Evolutionary conservation across 2,888 invertebrate genomes (phyloP).

Genomic region (Amphimallon solstitiale): DNA sequence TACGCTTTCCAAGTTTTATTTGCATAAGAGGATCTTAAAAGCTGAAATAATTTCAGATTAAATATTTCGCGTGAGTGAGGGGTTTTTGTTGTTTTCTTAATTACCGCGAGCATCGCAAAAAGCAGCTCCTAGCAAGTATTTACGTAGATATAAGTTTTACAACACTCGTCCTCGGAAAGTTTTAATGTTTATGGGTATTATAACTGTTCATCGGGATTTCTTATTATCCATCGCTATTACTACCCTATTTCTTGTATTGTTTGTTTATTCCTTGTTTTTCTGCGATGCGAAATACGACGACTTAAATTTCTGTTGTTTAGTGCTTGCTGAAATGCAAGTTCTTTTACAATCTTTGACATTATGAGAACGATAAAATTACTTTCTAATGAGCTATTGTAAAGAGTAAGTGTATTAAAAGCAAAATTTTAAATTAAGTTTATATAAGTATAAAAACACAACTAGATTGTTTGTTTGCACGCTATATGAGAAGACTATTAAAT

Average conservation of each 20-base stretch:
- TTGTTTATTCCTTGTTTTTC: neutral
- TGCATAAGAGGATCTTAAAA: conserved; percentile 35
- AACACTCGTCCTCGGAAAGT: conserved; percentile 9
- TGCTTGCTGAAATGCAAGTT: too few species aligned
- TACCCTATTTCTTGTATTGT: conserved; percentile 19
- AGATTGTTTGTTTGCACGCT: too few species aligned
- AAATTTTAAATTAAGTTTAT: too few species aligned
- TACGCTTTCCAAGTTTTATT: conserved; percentile 33
- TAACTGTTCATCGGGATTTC: conserved; percentile 26
- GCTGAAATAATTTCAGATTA: conserved; percentile 36
- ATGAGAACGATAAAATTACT: too few species aligned
- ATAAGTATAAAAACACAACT: too few species aligned
- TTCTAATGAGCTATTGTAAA: too few species aligned
- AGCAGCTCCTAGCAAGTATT: conserved; percentile 10
- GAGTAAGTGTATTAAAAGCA: too few species aligned
- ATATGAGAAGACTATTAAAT: too few species aligned
- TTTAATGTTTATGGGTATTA: conserved; percentile 21
- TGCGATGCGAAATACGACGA: neutral
- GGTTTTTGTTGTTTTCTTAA: conserved; percentile 32
- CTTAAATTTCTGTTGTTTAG: too few species aligned
- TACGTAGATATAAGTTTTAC: conserved; percentile 9
- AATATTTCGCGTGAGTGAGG: conserved; percentile 27
- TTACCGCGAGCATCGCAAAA: conserved; percentile 20
- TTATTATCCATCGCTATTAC: conserved; percentile 26
- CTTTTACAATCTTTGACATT: too few species aligned